Evolutionary conservation across 1,140 invertebrate genomes (phyloP).

Genomic region (Leguminivora glycinivorella): DNA sequence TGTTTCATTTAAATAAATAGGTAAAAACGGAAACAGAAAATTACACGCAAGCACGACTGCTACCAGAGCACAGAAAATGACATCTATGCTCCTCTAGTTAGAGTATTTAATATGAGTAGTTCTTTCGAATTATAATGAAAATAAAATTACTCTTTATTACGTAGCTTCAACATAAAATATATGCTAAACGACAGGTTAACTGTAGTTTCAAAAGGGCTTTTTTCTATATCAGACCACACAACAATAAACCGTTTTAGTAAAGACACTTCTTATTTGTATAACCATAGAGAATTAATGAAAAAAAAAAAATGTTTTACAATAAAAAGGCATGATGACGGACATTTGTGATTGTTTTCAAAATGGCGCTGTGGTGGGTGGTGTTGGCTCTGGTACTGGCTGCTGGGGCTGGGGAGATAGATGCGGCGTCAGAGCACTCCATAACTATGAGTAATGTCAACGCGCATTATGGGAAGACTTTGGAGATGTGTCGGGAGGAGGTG

Average conservation of each 20-base stretch:
- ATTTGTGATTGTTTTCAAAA: neutral
- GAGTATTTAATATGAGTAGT: too few relatives aligned
- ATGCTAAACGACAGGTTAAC: too few relatives aligned
- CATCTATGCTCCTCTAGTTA: too few relatives aligned
- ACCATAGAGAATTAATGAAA: neutral
- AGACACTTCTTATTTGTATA: too few relatives aligned
- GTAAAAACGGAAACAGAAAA: neutral
- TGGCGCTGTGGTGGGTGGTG: neutral
- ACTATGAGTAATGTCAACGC: slow-evolving; percentile 68
- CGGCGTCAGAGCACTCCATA: slow-evolving; percentile 34
- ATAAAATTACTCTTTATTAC: too few relatives aligned
- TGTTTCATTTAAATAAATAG: neutral
- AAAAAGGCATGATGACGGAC: neutral
- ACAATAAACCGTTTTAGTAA: too few relatives aligned
- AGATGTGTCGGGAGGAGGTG: slow-evolving; percentile 70
- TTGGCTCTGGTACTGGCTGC: slow-evolving; percentile 30
- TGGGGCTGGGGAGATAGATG: slow-evolving; percentile 42
- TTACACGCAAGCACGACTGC: neutral
- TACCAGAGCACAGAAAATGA: too few relatives aligned
- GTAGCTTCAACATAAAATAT: too few relatives aligned
- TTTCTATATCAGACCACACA: too few relatives aligned
- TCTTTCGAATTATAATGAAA: too few relatives aligned
- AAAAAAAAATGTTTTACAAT: slow-evolving; percentile 11
- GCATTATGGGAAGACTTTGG: slow-evolving; percentile 64
- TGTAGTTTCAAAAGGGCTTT: too few relatives aligned